Evolutionary conservation across 2,113 vertebrate genomes (phyloP), one percentile per base, ranked within the genome.

Genomic region (Leptosomus discolor): DNA sequence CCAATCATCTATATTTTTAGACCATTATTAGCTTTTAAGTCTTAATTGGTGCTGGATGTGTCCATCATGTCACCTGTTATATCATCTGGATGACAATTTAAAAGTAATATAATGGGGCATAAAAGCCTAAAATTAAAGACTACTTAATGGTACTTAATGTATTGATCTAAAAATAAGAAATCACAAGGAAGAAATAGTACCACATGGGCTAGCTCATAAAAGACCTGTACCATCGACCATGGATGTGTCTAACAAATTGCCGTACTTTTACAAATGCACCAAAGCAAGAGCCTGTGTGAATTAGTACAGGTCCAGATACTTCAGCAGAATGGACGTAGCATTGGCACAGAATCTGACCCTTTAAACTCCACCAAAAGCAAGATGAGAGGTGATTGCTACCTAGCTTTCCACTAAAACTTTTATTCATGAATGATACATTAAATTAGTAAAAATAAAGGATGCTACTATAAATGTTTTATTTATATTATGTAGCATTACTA

Each of bases 91-190:
- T 93, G 89, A 88, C 93, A 90, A 85, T 90, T 89, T 92, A 58
- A 39, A 93, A 85, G 88, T 85, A 65, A 88, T 78, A 85, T 91
- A 96, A 96, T 83, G 48, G 56, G 64, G n/a, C 27, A 70, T 92
- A 78, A 96, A 96, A 88, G 67, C 68, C 90, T 95, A 78, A 91
- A 80, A 83, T 93, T 76, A 95, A 85, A 88, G 50, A 81, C 36
- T 88, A 53, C n/a, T 86, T 96, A 92, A 93, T 81, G 56, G 30
- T 75, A 67, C 75, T 77, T 76, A 63, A 81, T 92, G 37, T 84
- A 91, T 92, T 75, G 86, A 89, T 89, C 95, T 92, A 94, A 96
- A 97, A 95, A 95, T 94, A 96, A 86, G 43, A 91, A 84, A 73
- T 88, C n/a, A 58, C 41, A 67, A 65, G 45, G 50, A 92, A 84